Base-by-base conservation (phyloP, 2,113 vertebrate species). In the Noturus placidus region DNA sequence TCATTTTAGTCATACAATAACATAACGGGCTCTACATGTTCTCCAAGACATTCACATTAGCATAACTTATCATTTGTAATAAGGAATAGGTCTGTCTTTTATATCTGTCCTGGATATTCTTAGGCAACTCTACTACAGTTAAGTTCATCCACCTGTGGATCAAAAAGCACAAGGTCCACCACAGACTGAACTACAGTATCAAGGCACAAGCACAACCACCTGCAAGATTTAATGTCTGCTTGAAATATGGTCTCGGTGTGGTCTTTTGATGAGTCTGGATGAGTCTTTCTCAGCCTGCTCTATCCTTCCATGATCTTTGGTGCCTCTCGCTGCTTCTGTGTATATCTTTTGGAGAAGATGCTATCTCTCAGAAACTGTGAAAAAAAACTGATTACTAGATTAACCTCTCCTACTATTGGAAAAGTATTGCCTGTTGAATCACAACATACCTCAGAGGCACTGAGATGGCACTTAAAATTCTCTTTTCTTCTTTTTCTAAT, bases 41-140 rank as follows among this genome's bases (percentile, higher is more conserved):
- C 54, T 76, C n/a, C 33, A 14, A 33, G 56, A 78, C 27, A 30
- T 52, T 79, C 25, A 46, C 57, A 54, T 63, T 86, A 86, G 7
- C 46, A 78, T 35, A 79, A 65, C 33, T 19, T 6, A 20, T 78
- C n/a, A 52, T 22, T 65, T 42, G 14, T 25, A 56, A 80, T 70
- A 59, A 74, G 65, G 25, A 84, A 84, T 35, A 67, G n/a, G 17
- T 52, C n/a, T 56, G 42, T 46, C 57, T 56, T 52, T n/a, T 57
- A 42, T 30, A 14, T 8, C 38, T 85, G 42, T 76, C 46, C 56
- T 56, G 78, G 13, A 69, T 19, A 80, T 59, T 67, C 72, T 63
- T 85, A 63, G 30, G 38, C 77, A 81, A 54, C 87, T 63, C 76
- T 57, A 82, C 74, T 59, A 82, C 65, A 86, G 56, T n/a, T 88